phyloP scores from a whole-genome alignment of 2,888 invertebrate species.

The Nesidiocoris tenuis region DNA sequence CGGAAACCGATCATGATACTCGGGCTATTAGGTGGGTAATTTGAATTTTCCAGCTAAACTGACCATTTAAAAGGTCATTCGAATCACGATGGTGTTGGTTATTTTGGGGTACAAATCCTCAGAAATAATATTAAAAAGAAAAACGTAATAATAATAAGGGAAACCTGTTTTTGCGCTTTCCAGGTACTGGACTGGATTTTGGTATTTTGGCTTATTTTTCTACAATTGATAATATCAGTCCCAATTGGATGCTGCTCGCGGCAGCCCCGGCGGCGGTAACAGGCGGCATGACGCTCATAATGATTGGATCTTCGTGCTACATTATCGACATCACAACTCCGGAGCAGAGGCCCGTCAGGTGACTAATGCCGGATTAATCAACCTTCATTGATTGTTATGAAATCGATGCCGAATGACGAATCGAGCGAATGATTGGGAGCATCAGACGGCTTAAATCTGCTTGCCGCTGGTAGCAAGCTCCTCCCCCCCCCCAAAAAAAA shows the following conservation, averaged over 20 bases:
- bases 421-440: too few relatives aligned
- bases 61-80: neutral
- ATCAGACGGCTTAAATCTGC: too few relatives aligned
- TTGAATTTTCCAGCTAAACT: neutral
- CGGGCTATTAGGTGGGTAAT: conserved; percentile 16
- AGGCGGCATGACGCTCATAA: neutral
- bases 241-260: neutral
- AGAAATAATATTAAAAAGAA: too few relatives aligned
- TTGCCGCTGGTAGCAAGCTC: too few relatives aligned
- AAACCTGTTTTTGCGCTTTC: too few relatives aligned
- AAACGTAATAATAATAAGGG: neutral
- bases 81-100: too few relatives aligned
- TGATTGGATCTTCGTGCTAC: conserved; percentile 8
- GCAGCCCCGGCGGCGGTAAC: neutral
- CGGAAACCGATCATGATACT: conserved; percentile 12
- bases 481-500: too few relatives aligned
- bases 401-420: too few relatives aligned
- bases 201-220: conserved; percentile 3
- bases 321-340: conserved; percentile 11
- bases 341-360: conserved; percentile 4
- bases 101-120: too few relatives aligned
- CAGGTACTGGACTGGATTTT: too few relatives aligned
- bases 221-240: conserved; percentile 4
- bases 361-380: too few relatives aligned
- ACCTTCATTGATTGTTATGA: too few relatives aligned